Base-by-base conservation (phyloP, 2,113 vertebrate genomes). In the Thomomys bottae region DNA sequence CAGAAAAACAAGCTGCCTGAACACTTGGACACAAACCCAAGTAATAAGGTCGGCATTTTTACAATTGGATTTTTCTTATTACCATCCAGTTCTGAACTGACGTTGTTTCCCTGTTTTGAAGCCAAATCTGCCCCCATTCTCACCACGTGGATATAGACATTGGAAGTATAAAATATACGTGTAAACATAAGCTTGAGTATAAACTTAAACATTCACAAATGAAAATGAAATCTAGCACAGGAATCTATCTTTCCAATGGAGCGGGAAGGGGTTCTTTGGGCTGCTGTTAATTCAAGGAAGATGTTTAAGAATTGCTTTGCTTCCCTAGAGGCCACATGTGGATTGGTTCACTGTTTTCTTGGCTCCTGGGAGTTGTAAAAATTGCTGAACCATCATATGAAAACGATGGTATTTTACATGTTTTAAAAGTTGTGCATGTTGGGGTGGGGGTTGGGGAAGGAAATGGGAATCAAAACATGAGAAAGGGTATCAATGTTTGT, bases 1-100 rank as follows among this genome's bases (percentile, higher is more conserved):
- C 97, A 95, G 94, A 96, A 96, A 97, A 97, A 96, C 95, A 96
- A 93, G 91, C 87, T 93, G 94, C 87, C 96, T 85, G 61, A 84
- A 96, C 86, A 88, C 87, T 87, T 92, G 95, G 87, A 96, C 87
- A 87, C 38, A 82, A 83, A 93, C 75, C 45, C 54, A 79, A 71
- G 88, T 32, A 94, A 88, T 92, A 91, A 94, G 90, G 86, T 84
- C 5, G 36, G 61, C 61, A 68, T 83, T 94, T 96, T 93, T 78
- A 95, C 82, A 76, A 7, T 38, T 75, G 42, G 32, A 7, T 40
- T 66, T 80, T 72, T 82, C 84, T 84, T 30, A 7, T 8, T 54
- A 40, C 75, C 68, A 36, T 84, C 45, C 59, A 82, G 70, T 42
- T 68, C 81, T 42, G 38, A 61, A 42, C 26, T 79, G 84, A 82